These are phyloP conservation scores for Microplitis demolitor DNA, from an alignment of 1,140 invertebrate species.

Conservation along the genomic window DNA sequence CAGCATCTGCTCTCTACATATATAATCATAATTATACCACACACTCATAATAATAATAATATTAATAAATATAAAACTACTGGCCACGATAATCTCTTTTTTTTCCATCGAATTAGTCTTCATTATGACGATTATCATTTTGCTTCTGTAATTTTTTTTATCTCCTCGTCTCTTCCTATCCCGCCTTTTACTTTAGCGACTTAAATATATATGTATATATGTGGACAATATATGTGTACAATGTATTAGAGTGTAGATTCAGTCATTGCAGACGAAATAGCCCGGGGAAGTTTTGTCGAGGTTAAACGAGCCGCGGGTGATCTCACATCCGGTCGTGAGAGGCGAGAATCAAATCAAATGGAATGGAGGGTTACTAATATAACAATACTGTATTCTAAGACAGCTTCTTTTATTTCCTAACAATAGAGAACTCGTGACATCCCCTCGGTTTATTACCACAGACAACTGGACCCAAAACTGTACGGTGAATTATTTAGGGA, in stretches of 20 bases:
- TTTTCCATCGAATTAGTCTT: conserved; percentile 4
- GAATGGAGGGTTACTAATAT: conserved; percentile 48
- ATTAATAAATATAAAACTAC: background rate
- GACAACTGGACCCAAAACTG: background rate
- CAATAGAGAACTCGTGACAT: background rate
- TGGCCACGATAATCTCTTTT: background rate
- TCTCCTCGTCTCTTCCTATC: conserved; percentile 21
- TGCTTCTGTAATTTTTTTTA: conserved; percentile 24
- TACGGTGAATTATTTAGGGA: too few species aligned
- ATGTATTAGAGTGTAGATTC: conserved; percentile 15
- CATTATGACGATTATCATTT: conserved; percentile 27
- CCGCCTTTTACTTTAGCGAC: background rate
- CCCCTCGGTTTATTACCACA: background rate
- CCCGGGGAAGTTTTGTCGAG: conserved; percentile 20
- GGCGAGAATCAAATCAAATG: conserved; percentile 43
- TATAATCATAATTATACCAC: background rate
- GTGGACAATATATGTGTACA: background rate
- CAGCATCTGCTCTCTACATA: conserved; percentile 24
- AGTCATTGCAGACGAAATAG: conserved; percentile 7
- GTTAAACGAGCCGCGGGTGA: conserved; percentile 50
- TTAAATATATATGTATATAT: too few species aligned
- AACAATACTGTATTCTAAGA: conserved; percentile 43
- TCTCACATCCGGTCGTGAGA: conserved; percentile 46
- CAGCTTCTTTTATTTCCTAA: conserved; percentile 42
- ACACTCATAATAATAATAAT: background rate